Evolutionary conservation across 2,888 invertebrate species (phyloP).

Genomic region (Troides aeacus): DNA sequence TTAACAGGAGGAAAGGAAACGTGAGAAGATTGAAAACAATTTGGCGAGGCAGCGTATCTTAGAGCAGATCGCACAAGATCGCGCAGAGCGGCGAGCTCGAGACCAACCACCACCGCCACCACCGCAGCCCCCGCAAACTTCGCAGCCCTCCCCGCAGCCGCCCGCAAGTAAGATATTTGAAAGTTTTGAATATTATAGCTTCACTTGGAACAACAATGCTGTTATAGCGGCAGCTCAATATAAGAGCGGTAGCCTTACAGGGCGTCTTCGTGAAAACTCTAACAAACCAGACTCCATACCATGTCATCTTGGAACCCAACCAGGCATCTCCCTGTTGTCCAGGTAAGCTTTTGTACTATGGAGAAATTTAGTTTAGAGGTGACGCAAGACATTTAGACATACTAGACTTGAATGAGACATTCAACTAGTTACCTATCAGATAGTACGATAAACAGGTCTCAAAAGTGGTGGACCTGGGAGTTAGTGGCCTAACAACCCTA

Average conservation of each 20-base stretch:
- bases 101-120: constrained; percentile 40
- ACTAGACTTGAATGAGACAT: too few species aligned
- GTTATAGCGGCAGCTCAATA: too few species aligned
- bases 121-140: constrained; percentile 20
- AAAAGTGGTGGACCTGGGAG: not conserved
- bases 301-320: too few species aligned
- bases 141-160: constrained; percentile 28
- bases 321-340: too few species aligned
- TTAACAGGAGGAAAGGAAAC: constrained; percentile 83
- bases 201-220: too few species aligned
- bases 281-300: too few species aligned
- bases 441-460: too few species aligned
- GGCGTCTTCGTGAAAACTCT: too few species aligned
- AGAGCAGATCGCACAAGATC: constrained; percentile 92
- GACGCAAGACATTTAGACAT: too few species aligned
- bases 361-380: too few species aligned
- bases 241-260: too few species aligned
- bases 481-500: not conserved
- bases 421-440: too few species aligned
- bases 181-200: not conserved
- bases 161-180: constrained; percentile 38
- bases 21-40: constrained; percentile 87
- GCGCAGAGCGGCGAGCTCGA: constrained; percentile 82
- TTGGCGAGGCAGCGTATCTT: constrained; percentile 87
- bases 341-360: not conserved